Base-by-base conservation (phyloP, 2,888 invertebrate species). In the Chrysolina oricalcia region DNA sequence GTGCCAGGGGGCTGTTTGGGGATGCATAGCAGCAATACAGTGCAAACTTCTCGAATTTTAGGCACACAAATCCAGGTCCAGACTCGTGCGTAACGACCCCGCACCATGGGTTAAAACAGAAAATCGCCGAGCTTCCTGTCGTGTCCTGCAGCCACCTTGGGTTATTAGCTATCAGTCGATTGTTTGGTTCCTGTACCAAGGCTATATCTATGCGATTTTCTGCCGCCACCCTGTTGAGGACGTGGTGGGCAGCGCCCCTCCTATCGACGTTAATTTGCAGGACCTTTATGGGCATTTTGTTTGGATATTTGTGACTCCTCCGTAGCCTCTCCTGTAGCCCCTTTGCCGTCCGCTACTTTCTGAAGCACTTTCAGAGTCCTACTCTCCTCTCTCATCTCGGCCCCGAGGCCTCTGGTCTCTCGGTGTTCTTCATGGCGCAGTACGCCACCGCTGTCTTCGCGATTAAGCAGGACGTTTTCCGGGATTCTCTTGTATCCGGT, bases 11-110 rank as follows among this genome's bases (percentile, higher is more conserved):
- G 2, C 41, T n/a, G 27, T 68, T 59, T 19, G 67, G 68, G 40
- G 73, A 73, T n/a, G 68, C 62, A 35, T 63, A 73, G 15, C 59
- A 66, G 62, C 66, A 68, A 27, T 35, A 73, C 6, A 73, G 19
- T 1, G 46, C 35, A 6, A 21, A 43, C 13, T 8, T 35, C n/a
- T 9, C 63, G 19, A 62, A 13, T 1, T 17, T 9, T 19, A 62
- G 53, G 5, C n/a, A 53, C 2, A 66, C 27, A 19, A 17, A 73
- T 10, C 59, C 63, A 15, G 43, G 62, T n/a, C 41, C 50, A 6
- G 9, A 11, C 2, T 15, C 21, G n/a, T 68, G 68, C n/a, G 23
- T 17, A 46, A 46, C 50, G 8, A 46, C 46, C 11, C 43, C 63
- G 35, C 70, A 70, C 15, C 13, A 27, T 11, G 62, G 15, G 11